Conservation (phyloP, 2,797 vertebrate species). For the Orestias chungarensis region DNA sequence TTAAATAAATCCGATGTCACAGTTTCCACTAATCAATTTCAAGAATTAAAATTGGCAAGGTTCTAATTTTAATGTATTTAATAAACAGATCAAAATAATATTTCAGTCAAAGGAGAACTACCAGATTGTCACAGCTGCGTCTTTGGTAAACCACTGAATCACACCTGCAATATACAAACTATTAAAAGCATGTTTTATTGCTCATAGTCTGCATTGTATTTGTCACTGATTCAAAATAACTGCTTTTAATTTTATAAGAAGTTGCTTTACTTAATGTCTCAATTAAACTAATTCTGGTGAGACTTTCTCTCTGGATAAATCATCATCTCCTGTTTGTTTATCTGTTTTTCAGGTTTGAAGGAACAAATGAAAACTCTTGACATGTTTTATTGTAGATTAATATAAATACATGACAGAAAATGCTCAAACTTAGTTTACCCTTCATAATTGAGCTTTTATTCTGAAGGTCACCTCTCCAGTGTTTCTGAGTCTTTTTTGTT, state of each 20-base stretch:
- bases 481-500: not conserved
- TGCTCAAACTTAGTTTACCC: not conserved
- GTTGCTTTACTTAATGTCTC: not conserved
- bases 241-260: too few species aligned
- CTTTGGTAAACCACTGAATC: too few species aligned
- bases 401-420: not conserved
- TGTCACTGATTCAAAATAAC: not conserved
- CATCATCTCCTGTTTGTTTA: not conserved
- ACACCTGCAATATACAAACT: not conserved
- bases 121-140: too few species aligned
- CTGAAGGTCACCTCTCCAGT: slow-evolving; percentile 17
- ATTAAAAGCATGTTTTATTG: not conserved
- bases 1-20: not conserved
- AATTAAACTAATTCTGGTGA: not conserved
- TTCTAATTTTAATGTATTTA: not conserved
- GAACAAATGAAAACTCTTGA: not conserved
- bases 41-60: not conserved
- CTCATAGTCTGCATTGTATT: not conserved
- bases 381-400: not conserved
- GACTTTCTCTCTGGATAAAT: not conserved
- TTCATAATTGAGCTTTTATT: slow-evolving; percentile 34
- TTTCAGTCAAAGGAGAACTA: too few species aligned
- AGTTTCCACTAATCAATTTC: not conserved
- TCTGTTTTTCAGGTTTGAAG: not conserved
- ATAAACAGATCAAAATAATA: not conserved